These are phyloP conservation scores for Falco berigora DNA, from an alignment of 2,797 vertebrate species.

Conservation along the genomic window DNA sequence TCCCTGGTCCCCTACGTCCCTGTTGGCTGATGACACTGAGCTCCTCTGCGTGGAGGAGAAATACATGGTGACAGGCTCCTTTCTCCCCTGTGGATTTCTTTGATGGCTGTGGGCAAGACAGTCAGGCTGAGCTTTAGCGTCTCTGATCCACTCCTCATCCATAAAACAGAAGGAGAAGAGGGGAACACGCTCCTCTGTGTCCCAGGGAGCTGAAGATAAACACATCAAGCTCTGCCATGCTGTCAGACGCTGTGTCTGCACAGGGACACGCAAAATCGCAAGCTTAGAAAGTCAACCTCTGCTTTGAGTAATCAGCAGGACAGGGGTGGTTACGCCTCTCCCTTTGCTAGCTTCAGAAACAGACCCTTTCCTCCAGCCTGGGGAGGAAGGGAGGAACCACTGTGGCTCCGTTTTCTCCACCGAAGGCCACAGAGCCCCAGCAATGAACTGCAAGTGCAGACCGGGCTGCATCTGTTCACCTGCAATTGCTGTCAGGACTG, in stretches of 20 bases:
- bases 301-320: neutral
- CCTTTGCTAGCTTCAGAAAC: neutral
- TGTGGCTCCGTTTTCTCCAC: neutral
- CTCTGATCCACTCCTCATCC: neutral
- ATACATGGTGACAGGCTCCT: neutral
- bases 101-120: neutral
- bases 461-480: neutral
- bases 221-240: neutral
- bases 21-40: neutral
- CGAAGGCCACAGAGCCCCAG: neutral
- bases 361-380: neutral
- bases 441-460: neutral
- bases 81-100: neutral
- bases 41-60: neutral
- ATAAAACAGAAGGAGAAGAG: neutral
- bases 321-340: neutral
- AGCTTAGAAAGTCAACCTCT: neutral
- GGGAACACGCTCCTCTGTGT: neutral
- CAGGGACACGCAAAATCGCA: neutral
- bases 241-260: neutral
- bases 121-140: neutral
- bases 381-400: neutral
- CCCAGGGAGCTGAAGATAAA: constrained; percentile 5
- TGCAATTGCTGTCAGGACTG: neutral
- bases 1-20: neutral